Base-by-base conservation (phyloP, 92 coral and sea anemone genomes). In the Palythoa grandis region DNA sequence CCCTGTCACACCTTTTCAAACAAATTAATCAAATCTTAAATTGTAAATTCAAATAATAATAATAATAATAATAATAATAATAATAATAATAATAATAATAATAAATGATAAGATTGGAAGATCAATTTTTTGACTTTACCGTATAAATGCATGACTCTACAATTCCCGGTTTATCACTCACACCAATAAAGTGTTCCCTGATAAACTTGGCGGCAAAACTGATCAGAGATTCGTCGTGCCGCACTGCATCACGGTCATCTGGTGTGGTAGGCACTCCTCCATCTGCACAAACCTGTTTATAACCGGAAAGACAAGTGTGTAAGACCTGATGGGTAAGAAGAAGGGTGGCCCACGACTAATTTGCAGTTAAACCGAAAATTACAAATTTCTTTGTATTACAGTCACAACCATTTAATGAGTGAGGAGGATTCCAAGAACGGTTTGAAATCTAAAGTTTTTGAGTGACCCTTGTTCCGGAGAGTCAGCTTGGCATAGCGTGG, bases 81-180 rank as follows among this genome's bases (percentile, higher is more conserved):
- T 5, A 8, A 3, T 4, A 61, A 3, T 3, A 5, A 20, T 9
- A 25, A 24, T 29, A 69, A 6, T 25, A 24, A 0, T 0, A 7
- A 9, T 11, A 11, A 25, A 4, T 25, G 19, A 69, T 25, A 29
- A 37, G 40, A 69, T 29, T 5, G 7, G 3, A 43, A 58, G 16
- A 58, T 0, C 17, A 12, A 29, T 29, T 35, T 25, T 70, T 43
- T 37, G 43, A 66, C n/a, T 91, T 14, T 77, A 94, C 98, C 89
- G 93, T 90, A 68, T 92, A 94, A 20, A 90, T 68, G 78, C 98
- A 94, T 60, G 88, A 83, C 76, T 94, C 98, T 56, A 90, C 88
- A 52, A 94, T 92, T 48, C 89, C 91, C 24, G 98, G 98, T 52
- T 83, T 79, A 58, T 93, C 89, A 11, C 91, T 87, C 14, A 96